phyloP scores from a whole-genome alignment of 2,888 invertebrate species.

The Leucophenga maculata region DNA sequence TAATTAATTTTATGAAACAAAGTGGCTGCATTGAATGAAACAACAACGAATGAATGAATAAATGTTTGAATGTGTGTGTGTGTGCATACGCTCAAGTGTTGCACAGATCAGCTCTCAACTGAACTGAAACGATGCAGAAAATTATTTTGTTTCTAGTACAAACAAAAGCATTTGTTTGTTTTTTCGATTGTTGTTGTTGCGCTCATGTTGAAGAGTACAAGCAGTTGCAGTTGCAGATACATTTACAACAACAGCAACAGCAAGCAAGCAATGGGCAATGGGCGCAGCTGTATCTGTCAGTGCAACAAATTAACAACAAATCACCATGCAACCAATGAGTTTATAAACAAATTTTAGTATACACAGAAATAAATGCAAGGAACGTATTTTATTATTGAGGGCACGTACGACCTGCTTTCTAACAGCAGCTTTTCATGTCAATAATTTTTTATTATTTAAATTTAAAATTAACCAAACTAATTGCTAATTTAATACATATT shows the following conservation, averaged over 20 bases:
- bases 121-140: neutral
- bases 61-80: neutral
- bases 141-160: neutral
- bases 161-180: conserved; percentile 22
- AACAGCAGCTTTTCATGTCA: no score
- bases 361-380: no score
- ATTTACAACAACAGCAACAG: neutral
- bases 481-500: neutral
- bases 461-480: no score
- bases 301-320: conserved; percentile 8
- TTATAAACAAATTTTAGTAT: no score
- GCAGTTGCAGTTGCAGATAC: neutral
- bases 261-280: neutral
- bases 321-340: neutral
- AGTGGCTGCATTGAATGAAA: conserved; percentile 30
- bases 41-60: neutral
- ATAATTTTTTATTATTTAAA: no score
- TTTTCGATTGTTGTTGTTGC: conserved; percentile 1
- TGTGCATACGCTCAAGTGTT: conserved; percentile 39
- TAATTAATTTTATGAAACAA: conserved; percentile 60
- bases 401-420: no score
- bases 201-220: neutral
- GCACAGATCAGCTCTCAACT: no score
- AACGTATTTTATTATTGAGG: no score
- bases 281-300: conserved; percentile 12